Conservation (phyloP, 2,888 invertebrate genomes). For the Drosophila merina region DNA sequence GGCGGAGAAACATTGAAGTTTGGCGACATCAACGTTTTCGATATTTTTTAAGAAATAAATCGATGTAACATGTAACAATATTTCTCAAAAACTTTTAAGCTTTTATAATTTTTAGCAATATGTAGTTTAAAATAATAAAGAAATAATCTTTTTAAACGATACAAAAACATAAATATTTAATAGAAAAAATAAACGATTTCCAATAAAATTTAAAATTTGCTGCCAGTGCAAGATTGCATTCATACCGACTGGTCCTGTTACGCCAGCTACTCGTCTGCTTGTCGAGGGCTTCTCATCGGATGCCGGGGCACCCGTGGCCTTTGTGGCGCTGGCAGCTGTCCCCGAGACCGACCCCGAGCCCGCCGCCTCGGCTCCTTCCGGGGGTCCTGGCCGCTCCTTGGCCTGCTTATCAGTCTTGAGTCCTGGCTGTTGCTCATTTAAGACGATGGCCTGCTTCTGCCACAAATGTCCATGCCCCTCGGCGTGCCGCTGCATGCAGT, state of each 20-base stretch:
- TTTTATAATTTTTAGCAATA: too few relatives aligned
- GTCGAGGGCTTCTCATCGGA: conserved; percentile 33
- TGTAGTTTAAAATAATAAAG: too few relatives aligned
- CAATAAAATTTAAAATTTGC: not conserved
- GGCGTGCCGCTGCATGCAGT: conserved; percentile 84
- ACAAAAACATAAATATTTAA: too few relatives aligned
- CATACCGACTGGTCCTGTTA: conserved; percentile 51
- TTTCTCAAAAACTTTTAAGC: too few relatives aligned
- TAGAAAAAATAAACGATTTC: too few relatives aligned
- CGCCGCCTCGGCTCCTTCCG: not conserved
- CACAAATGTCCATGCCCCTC: conserved; percentile 84
- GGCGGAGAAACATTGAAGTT: too few relatives aligned
- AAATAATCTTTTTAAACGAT: too few relatives aligned
- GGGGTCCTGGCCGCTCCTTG: conserved; percentile 3
- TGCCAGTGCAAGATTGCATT: conserved; percentile 23
- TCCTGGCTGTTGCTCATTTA: conserved; percentile 82
- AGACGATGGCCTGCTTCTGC: conserved; percentile 83
- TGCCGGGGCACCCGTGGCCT: conserved; percentile 13
- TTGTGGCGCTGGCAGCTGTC: not conserved
- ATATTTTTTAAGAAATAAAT: too few relatives aligned
- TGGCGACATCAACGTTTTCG: too few relatives aligned
- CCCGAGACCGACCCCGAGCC: not conserved
- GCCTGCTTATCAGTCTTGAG: conserved; percentile 60
- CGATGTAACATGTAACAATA: too few relatives aligned
- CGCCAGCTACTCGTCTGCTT: conserved; percentile 40